Evolutionary conservation across 2,888 invertebrate genomes (phyloP).

Genomic region (Auanema sp.): DNA sequence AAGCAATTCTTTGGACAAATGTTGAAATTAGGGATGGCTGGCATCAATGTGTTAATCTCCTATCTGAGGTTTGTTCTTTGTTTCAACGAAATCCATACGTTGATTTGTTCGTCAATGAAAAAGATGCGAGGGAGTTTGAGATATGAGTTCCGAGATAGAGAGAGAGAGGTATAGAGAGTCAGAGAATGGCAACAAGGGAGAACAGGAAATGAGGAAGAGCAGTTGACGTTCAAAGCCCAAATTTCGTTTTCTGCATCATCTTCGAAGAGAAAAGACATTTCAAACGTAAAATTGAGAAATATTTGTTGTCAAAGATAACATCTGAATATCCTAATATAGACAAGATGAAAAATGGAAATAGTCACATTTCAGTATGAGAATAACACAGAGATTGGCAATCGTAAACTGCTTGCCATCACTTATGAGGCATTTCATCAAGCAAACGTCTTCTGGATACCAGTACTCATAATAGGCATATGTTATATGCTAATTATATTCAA

Average conservation of each 20-base stretch:
- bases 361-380: no score
- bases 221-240: no score
- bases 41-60: constrained; percentile 52
- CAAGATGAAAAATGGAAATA: no score
- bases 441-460: constrained; percentile 39
- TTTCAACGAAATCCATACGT: no score
- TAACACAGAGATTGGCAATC: no score
- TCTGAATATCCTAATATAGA: no score
- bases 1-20: constrained; percentile 52
- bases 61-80: constrained; percentile 24
- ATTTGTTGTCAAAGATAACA: no score
- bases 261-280: no score
- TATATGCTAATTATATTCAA: constrained; percentile 35
- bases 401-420: background rate
- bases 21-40: constrained; percentile 31
- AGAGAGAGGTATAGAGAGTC: background rate
- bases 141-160: background rate
- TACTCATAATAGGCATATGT: constrained; percentile 26
- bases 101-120: no score
- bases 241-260: no score
- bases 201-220: constrained; percentile 3
- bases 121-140: background rate
- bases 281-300: no score
- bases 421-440: constrained; percentile 31
- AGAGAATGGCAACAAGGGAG: background rate